Evolutionary conservation across 1,140 invertebrate species (phyloP), one percentile per base, ranked within the genome.

Genomic region (Lasioglossum albipes): DNA sequence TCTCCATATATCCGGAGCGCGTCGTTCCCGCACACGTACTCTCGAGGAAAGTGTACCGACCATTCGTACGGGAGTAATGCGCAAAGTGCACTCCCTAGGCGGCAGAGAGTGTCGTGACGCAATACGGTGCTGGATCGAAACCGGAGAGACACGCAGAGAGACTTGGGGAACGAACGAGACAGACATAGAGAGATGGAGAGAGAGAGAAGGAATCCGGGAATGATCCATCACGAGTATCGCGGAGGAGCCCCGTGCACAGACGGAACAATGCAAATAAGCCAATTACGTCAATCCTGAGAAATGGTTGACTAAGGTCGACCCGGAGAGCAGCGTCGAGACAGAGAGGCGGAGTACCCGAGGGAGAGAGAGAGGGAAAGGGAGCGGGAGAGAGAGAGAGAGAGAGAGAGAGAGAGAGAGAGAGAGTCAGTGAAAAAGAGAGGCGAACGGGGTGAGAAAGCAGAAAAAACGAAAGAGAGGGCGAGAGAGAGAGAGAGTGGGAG

Each of bases 251-350:
- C 75, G 76, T 61, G 70, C 84, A 79, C 76, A 77, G 73, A 54
- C 52, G 86, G 83, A 87, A 87, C 86, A 87, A 87, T 87, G 89
- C 89, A 90, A 90, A 90, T 88, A 87, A 90, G 89, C 89, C 89
- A 90, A 90, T 90, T 90, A 90, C 87, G 88, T 90, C 89, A 86
- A 90, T 90, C 85, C 89, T 83, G 85, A 87, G 89, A 89, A 90
- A 90, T 90, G 85, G 86, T 83, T 83, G 85, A 76, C 57, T 57
- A 31, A 71, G 68, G 62, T n/a, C 20, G 36, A 49, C 49, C 22
- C 13, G 62, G 65, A 54, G 10, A 18, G 22, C n/a, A 41, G 0
- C 13, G 20, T 6, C 54, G n/a, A 22, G 65, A 2, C 16, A n/a
- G 36, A 54, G 45, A 7, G 45, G 9, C 36, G 36, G 36, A 36